Evolutionary conservation across 2,797 vertebrate species (phyloP), one percentile per base, ranked within the genome.

Genomic region (Apogon hyalosoma): DNA sequence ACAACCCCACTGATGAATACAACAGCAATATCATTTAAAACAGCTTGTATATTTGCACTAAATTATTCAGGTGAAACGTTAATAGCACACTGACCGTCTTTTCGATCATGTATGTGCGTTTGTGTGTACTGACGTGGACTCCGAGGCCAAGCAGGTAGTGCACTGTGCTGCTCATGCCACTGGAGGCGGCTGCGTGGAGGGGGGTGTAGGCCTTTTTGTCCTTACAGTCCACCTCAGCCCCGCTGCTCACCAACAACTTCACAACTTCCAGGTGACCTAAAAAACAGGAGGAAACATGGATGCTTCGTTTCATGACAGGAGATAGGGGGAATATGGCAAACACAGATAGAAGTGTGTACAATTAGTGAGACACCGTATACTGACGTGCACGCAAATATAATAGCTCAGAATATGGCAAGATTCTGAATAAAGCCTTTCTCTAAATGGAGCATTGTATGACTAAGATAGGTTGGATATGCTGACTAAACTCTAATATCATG

Each of bases 191-290:
- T 69, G 97, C 96, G 69, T 99, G 98, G 48, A 99, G 95, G 2
- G 97, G 96, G 1, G 96, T 97, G 28, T 99, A 98, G 0, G 95
- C 96, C 79, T 96, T 98, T 87, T 98, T 98, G 91, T 99, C 97
- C 82, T 97, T 98, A 82, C 97, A 99, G n/a, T 95, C 95, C 3
- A 98, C 94, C 87, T 98, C 98, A 57, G 97, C 96, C 79, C 96
- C 97, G 0, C 96, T 95, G 43, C 94, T 92, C 81, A 97, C 96
- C 2, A 99, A 92, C 58, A 99, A 81, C 85, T 95, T 97, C 69
- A 99, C 95, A 54, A 98, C 97, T 89, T 99, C 98, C 75, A 95
- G 94, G 85, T 99, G 97, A 92, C 98, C 98, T 98, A 77, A 79
- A 43, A 50, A 4, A 4, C 4, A 47, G 10, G 2, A 2, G 1